Evolutionary conservation across 92 coral and sea anemone species (phyloP), one percentile per base, ranked within the genome.

Genomic region (Phenganax stokvisi): DNA sequence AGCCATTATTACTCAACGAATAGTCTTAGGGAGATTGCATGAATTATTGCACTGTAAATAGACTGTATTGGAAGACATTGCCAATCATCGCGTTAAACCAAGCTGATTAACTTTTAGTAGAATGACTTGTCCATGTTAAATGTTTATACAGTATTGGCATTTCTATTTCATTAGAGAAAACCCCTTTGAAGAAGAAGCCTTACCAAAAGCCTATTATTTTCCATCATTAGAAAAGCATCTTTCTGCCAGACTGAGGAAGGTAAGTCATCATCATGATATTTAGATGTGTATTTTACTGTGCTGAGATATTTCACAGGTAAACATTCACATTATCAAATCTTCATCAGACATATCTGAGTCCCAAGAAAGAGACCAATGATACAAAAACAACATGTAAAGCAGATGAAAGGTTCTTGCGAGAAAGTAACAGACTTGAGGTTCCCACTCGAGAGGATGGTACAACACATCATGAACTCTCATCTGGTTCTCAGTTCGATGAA

Each of bases 381-480:
- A 69, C 56, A 63, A 65, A 71, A 37, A 27, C 82, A 7, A 57
- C 81, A 76, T 92, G 91, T 54, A 90, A 90, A n/a, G 90, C 87
- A 84, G 97, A 90, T 81, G 78, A 79, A 28, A 83, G 89, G 74
- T 96, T 96, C 79, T 93, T 96, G 69, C 86, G 70, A 54, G 85
- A 84, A 57, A 72, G 88, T 12, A 89, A 90, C 81, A 86, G 79
- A 52, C 87, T 93, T 66, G 98, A 96, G 83, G 62, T 90, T 64
- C 97, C 99, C 9, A 96, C 99, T 74, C 88, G 97, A 83, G 99
- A 96, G 72, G 91, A 96, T 90, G 99, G 99, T 51, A 84, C 91
- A 8, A 68, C 70, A 15, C 85, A 80, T 30, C 86, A 85, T 12
- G 96, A 92, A 65, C 80, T 84, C 47, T 92, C 99, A 58, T 87